Base-by-base conservation (phyloP, 2,797 vertebrate species). In the Oreortyx pictus region DNA sequence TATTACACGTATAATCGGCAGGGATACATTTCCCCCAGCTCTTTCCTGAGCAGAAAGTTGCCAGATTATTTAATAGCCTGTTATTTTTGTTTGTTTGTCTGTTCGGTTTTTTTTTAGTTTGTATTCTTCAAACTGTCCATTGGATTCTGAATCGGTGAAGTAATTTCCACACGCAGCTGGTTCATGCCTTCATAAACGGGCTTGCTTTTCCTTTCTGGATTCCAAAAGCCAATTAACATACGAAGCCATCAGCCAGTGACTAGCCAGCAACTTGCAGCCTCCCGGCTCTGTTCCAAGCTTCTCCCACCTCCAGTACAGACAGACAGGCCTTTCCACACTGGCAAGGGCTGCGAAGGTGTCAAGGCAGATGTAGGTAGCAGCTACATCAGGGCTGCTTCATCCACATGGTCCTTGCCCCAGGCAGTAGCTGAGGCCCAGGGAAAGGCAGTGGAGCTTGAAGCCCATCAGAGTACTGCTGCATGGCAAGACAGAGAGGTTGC, bases 1-100 rank as follows among this genome's bases (percentile, higher is more conserved):
- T 77, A 72, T 94, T 94, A 80, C 57, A 52, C 64, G 59, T 85
- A 43, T 89, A 93, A 94, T 97, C 96, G 96, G 84, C 94, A 87
- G 91, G 91, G 77, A 94, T 89, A 67, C 50, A 59, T 93, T 88
- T 81, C 43, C 46, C 43, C 9, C 23, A 6, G 86, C 84, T 82
- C 70, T 90, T 97, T 96, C 93, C 92, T 94, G 86, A 75, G 70
- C 79, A 87, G 60, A 76, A n/a, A 31, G 54, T 86, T 95, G 90
- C 94, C 93, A 93, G 82, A 81, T 87, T 81, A 33, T 91, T 82
- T 93, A 67, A 84, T 49, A 83, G 19, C 62, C 14, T 10, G 16
- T 60, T 49, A 43, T 24, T 22, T 15, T 37, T 29, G 15, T 29
- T 52, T 52, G 44, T 92, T 60, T 95, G 49, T 86, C 13, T 13